Conservation (phyloP, 2,888 invertebrate species). For the Orthonychiurus folsomi region DNA sequence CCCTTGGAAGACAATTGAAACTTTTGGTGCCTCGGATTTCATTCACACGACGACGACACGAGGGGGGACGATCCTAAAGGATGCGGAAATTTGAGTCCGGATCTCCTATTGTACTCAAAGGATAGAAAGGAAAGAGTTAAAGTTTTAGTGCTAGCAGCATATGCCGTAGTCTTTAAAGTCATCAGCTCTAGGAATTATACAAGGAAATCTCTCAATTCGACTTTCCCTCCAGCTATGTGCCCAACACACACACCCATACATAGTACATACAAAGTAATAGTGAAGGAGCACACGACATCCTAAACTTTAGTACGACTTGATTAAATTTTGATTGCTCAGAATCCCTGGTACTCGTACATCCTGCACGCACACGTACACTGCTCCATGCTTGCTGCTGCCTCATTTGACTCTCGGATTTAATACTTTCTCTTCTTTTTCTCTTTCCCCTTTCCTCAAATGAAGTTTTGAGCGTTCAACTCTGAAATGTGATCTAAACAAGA, state of each 20-base stretch:
- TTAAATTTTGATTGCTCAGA: background rate
- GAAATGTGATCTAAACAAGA: background rate
- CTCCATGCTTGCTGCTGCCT: too few relatives aligned
- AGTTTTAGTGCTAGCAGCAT: background rate
- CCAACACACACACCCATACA: background rate
- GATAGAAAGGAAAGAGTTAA: too few relatives aligned
- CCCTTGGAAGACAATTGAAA: too few relatives aligned
- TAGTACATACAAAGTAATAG: too few relatives aligned
- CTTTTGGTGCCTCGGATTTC: too few relatives aligned
- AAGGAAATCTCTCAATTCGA: background rate
- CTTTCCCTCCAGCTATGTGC: background rate
- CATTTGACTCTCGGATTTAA: background rate
- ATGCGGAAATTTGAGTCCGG: too few relatives aligned
- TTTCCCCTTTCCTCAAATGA: background rate
- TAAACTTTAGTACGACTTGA: background rate
- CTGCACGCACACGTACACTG: too few relatives aligned
- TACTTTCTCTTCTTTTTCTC: background rate
- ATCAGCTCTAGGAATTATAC: background rate
- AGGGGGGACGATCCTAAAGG: too few relatives aligned
- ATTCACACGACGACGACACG: too few relatives aligned
- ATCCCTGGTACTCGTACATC: too few relatives aligned
- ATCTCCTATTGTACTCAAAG: too few relatives aligned
- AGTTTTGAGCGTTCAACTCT: background rate
- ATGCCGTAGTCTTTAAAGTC: background rate
- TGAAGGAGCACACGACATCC: too few relatives aligned